Evolutionary conservation across 2,888 invertebrate genomes (phyloP).

Genomic region (Escarpia spicata): DNA sequence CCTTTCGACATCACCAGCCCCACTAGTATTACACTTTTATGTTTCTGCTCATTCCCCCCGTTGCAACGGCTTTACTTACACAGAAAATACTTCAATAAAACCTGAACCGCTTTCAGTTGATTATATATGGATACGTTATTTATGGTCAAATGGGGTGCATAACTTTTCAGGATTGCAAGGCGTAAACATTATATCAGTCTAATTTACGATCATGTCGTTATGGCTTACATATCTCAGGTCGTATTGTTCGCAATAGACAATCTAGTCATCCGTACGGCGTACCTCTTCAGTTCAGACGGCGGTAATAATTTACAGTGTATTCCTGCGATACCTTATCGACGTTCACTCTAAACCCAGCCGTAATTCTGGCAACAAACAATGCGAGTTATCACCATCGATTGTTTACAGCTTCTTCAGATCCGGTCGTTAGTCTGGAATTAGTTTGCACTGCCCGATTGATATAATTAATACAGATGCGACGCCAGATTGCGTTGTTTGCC

Average conservation of each 20-base stretch:
- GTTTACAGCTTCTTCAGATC: background rate
- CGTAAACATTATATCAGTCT: background rate
- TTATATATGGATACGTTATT: too few species aligned
- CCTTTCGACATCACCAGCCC: too few species aligned
- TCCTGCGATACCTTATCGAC: background rate
- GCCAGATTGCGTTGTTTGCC: constrained; percentile 3
- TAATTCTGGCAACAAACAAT: background rate
- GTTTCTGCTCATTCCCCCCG: too few species aligned
- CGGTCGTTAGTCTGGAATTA: constrained; percentile 16
- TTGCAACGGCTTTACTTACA: too few species aligned
- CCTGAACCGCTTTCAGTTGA: too few species aligned
- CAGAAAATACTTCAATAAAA: too few species aligned
- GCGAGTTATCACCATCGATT: background rate
- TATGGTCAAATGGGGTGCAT: background rate
- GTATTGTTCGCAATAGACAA: background rate
- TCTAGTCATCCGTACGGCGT: background rate
- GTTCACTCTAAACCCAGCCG: background rate
- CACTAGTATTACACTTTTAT: too few species aligned
- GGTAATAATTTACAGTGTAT: background rate
- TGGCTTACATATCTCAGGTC: background rate
- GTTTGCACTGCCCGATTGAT: constrained; percentile 16
- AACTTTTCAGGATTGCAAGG: background rate
- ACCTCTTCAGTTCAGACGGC: background rate
- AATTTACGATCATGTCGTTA: background rate
- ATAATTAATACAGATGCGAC: constrained; percentile 16